Base-by-base conservation (phyloP, 1,140 invertebrate genomes). In the Cyclargus thomasi region DNA sequence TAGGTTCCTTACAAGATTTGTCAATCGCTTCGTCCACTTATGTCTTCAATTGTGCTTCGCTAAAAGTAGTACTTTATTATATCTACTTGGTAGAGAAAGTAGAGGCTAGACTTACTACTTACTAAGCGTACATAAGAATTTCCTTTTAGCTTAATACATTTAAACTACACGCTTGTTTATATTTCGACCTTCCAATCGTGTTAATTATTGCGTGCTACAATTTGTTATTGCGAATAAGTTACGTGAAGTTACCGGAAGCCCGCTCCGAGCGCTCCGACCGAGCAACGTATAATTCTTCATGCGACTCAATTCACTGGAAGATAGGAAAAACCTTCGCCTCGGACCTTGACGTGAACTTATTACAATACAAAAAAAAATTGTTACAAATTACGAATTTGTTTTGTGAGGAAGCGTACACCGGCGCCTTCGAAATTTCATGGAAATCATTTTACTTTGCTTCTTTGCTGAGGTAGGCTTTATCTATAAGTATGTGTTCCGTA, bases 261-360 rank as follows among this genome's bases (percentile, higher is more conserved):
- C 18, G 20, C 10, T 55, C 7, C 18, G 53, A 55, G 53, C 55
- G 20, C 10, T 55, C 7, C 18, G 53, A 55, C 17, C 55, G 18
- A 11, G 55, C 1, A 59, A 6, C 55, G 55, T 59, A 59, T 20
- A 18, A 59, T 59, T 59, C 55, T 20, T 59, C 55, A 17, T 59
- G 20, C 18, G 18, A 21, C 55, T 21, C 20, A 18, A 59, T 21
- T 59, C 20, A 59, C 8, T 59, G 55, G 53, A 20, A 55, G 53
- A 59, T 59, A 59, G 55, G 55, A 59, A 59, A 59, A 59, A 59
- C 55, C 55, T 59, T 20, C 18, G 55, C 11, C n/a, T n/a, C 53
- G 53, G 53, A 55, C 53, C 53, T 55, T 55, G 53, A 18, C 14
- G 53, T n/a, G 53, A 55, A 55, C 53, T 55, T 55, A 55, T 20